Base-by-base conservation (phyloP, 2,113 vertebrate species). In the Microtus pennsylvanicus region DNA sequence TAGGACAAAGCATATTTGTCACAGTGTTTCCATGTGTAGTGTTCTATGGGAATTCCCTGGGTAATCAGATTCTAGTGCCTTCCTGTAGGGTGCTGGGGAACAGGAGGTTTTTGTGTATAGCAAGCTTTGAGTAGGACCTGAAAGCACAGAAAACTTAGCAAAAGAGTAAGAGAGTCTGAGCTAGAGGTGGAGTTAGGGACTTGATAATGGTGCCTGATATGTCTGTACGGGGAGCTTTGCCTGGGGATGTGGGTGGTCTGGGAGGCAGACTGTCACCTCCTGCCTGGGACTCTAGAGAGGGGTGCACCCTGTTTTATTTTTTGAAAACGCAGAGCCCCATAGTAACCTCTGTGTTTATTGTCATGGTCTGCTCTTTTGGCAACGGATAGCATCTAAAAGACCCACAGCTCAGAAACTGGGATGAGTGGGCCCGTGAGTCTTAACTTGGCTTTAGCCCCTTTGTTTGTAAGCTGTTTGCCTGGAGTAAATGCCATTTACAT, bases 401-500 rank as follows among this genome's bases (percentile, higher is more conserved):
- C 24, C 30, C 22, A 89, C 42, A 92, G 38, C n/a, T 16, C 9
- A 58, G 92, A 72, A 76, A 17, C 16, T 70, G 30, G 83, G 80
- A 72, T 94, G 47, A 90, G 45, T 85, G n/a, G 65, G 52, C 74
- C 61, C 96, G 33, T 75, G 90, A 96, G 17, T 38, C 78, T 30
- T 88, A 55, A 7, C 92, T 67, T 89, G 28, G 81, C 75, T 80
- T 47, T n/a, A 87, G 88, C 30, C 74, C 70, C 77, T 89, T 83
- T 14, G 89, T 95, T 78, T 95, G 93, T 80, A 90, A 97, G 86
- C 97, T 90, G 88, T 97, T 96, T 96, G 95, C 80, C 94, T 80
- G 90, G 77, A 95, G 96, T 50, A 76, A 22, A 58, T 89, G 94
- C 9, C 52, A 97, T 98, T 98, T 98, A 72, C 97, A 96, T 86